A percentile compares a stretch with the other conserved stretches of the same genome.
phyloP scores from a whole-genome alignment of 1,140 invertebrate species.

The Octopus sinensis region DNA sequence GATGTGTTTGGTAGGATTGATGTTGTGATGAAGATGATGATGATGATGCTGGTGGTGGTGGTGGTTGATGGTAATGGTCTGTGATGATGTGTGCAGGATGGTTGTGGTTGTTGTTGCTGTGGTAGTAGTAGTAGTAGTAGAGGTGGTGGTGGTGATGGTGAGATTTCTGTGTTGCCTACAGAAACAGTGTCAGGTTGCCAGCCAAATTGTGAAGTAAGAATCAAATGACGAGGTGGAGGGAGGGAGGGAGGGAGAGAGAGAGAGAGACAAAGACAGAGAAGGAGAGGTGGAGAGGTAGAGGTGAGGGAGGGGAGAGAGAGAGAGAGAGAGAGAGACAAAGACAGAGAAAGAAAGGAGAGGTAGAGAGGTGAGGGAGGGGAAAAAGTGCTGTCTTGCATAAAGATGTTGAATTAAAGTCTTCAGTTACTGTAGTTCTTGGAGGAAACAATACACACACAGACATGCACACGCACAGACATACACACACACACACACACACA shows the following conservation, averaged over 20 bases:
- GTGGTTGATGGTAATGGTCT: too few relatives aligned
- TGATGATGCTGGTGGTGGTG: too few relatives aligned
- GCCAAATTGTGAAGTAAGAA: not conserved
- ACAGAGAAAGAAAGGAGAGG: not conserved
- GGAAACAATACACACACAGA: not conserved
- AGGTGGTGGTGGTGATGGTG: not conserved
- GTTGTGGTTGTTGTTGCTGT: not conserved
- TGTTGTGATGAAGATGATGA: too few relatives aligned
- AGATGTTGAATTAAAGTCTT: not conserved
- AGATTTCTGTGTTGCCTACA: not conserved
- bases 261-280: not conserved
- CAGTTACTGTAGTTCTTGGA: not conserved
- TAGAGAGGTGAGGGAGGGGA: not conserved
- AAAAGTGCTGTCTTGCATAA: not conserved
- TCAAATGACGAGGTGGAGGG: not conserved
- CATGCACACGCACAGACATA: not conserved
- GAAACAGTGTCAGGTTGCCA: not conserved
- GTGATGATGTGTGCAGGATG: too few relatives aligned
- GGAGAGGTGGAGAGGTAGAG: not conserved
- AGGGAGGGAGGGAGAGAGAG: slow-evolving; percentile 1
- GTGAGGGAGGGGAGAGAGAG: not conserved
- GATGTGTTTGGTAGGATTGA: too few relatives aligned
- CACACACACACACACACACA: not conserved
- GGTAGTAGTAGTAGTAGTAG: not conserved
- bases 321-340: not conserved